phyloP scores from a whole-genome alignment of 2,888 invertebrate genomes.

The Portevinia maculata region DNA sequence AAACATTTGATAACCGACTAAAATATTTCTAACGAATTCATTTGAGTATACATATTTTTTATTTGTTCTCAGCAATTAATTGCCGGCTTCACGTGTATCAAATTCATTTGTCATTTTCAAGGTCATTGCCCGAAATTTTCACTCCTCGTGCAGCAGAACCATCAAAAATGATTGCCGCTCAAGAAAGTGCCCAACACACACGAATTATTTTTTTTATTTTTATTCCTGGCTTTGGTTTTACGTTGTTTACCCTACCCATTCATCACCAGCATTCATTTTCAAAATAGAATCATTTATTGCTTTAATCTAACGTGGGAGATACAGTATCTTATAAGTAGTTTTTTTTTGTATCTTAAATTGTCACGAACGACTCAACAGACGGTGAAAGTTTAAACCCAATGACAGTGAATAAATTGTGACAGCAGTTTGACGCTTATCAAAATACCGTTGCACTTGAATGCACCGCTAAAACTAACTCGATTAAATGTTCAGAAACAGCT shows the following conservation, averaged over 20 bases:
- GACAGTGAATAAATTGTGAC: constrained; percentile 22
- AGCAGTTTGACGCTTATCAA: constrained; percentile 30
- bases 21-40: too few relatives aligned
- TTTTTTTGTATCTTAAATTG: constrained; percentile 8
- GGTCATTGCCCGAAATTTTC: constrained; percentile 41
- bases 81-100: constrained; percentile 31
- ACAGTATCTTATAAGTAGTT: background rate
- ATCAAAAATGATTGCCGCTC: constrained; percentile 8
- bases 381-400: constrained; percentile 47
- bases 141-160: constrained; percentile 11
- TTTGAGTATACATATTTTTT: background rate
- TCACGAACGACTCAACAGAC: constrained; percentile 11
- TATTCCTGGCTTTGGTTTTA: constrained; percentile 17
- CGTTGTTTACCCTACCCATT: background rate
- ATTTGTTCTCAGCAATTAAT: background rate
- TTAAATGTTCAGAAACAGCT: constrained; percentile 32
- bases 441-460: constrained; percentile 60
- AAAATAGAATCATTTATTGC: constrained; percentile 28
- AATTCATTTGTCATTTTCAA: constrained; percentile 53
- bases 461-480: constrained; percentile 46
- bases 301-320: constrained; percentile 23
- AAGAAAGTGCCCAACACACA: constrained; percentile 38
- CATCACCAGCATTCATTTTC: background rate
- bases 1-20: too few relatives aligned
- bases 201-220: constrained; percentile 34